Percentiles rank a stretch among this genome's conserved stretches.
Evolutionary conservation across 2,888 invertebrate genomes (phyloP).

Genomic region (Argyresthia albistria): DNA sequence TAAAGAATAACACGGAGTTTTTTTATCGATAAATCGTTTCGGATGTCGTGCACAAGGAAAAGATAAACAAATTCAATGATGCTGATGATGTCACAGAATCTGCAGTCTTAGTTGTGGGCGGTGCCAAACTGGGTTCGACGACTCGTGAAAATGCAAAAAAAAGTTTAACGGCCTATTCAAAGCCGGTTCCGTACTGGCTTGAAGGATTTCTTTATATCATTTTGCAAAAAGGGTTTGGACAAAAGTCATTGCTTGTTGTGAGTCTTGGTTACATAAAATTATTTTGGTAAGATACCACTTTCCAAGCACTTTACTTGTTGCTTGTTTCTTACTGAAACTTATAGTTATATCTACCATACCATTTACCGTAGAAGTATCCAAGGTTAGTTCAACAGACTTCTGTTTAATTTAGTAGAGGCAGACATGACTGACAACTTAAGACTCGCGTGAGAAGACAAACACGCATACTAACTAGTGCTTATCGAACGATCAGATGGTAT

Average conservation of each 20-base stretch:
- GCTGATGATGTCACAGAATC: conserved; percentile 15
- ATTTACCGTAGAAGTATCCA: neutral
- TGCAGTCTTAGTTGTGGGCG: conserved; percentile 10
- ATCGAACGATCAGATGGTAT: neutral
- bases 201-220: conserved; percentile 22
- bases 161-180: conserved; percentile 18
- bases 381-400: neutral
- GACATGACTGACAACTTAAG: conserved; percentile 3
- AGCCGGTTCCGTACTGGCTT: conserved; percentile 14
- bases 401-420: neutral
- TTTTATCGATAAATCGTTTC: too few relatives aligned
- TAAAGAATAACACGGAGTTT: too few relatives aligned
- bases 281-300: too few relatives aligned
- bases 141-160: conserved; percentile 19
- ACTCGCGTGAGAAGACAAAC: conserved; percentile 5
- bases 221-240: neutral
- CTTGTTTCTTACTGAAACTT: too few relatives aligned
- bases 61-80: too few relatives aligned
- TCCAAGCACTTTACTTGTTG: too few relatives aligned
- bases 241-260: too few relatives aligned
- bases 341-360: too few relatives aligned
- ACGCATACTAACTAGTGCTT: conserved; percentile 1
- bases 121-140: conserved; percentile 21
- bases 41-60: too few relatives aligned
- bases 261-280: too few relatives aligned